Percentiles rank a stretch among this genome's conserved stretches.
These are phyloP conservation scores for Coilia nasus DNA, from an alignment of 2,797 vertebrate genomes.

Conservation along the genomic window DNA sequence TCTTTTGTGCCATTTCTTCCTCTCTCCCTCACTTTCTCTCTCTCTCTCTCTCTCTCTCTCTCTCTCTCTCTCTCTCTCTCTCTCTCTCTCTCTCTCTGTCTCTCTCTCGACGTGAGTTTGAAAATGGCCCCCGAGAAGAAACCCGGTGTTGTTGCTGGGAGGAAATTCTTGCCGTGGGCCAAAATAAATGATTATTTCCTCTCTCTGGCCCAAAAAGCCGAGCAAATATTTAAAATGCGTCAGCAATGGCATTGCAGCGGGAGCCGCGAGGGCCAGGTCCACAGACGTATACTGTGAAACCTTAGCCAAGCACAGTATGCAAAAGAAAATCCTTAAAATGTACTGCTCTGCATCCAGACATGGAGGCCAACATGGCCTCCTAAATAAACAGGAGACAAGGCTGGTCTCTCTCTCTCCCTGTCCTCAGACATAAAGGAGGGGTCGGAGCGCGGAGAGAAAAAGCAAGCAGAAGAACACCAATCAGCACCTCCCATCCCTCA, in stretches of 20 bases:
- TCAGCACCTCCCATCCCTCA: constrained; percentile 44
- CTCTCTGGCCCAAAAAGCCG: constrained; percentile 43
- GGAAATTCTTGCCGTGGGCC: constrained; percentile 61
- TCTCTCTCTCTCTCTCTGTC: background rate
- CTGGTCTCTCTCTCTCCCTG: background rate
- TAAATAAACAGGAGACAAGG: constrained; percentile 40
- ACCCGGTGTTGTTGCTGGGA: constrained; percentile 60
- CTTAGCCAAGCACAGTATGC: constrained; percentile 57
- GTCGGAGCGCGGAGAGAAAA: background rate
- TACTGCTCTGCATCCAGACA: constrained; percentile 49
- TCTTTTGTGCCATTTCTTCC: no score
- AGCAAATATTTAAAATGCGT: constrained; percentile 54
- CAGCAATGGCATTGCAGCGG: constrained; percentile 39
- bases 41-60: background rate
- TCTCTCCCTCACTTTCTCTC: background rate
- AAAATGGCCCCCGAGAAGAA: constrained; percentile 36
- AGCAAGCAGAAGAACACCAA: background rate
- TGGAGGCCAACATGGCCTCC: constrained; percentile 48
- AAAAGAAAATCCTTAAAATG: constrained; percentile 33
- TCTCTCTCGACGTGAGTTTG: background rate
- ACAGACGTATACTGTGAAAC: constrained; percentile 54
- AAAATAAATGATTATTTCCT: constrained; percentile 56
- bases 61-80: background rate
- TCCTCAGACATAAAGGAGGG: background rate
- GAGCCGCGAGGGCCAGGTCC: constrained; percentile 41